Evolutionary conservation across 2,113 vertebrate species (phyloP).

Genomic region (Rhodinocichla rosea): DNA sequence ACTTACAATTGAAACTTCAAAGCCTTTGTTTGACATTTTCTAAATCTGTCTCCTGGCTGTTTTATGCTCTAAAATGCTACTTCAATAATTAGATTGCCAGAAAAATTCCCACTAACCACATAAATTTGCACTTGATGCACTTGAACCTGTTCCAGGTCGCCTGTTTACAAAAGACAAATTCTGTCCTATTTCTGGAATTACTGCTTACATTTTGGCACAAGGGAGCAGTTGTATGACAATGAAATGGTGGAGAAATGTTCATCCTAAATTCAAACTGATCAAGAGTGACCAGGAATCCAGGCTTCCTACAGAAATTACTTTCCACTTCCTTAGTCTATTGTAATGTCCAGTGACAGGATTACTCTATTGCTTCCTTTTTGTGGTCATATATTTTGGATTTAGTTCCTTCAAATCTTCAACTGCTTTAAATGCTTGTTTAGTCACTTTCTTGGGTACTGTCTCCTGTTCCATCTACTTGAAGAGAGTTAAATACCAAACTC

Average conservation of each 20-base stretch:
- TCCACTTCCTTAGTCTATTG: background rate
- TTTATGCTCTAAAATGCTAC: background rate
- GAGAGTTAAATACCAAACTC: background rate
- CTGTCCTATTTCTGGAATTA: background rate
- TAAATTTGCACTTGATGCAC: background rate
- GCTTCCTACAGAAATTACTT: background rate
- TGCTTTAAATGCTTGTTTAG: background rate
- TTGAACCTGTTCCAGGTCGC: background rate
- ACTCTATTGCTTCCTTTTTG: background rate
- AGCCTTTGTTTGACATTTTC: background rate
- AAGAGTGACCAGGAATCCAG: background rate
- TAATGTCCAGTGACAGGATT: background rate
- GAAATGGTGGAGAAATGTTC: background rate
- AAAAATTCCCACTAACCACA: background rate
- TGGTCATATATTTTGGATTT: background rate
- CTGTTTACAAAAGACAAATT: background rate
- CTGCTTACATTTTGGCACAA: background rate
- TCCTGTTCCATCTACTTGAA: background rate
- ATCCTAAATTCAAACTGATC: background rate
- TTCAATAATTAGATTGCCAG: background rate
- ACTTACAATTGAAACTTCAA: background rate
- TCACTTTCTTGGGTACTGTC: background rate
- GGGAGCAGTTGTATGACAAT: background rate
- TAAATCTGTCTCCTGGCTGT: background rate
- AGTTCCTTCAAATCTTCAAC: background rate